Percentiles rank a stretch among this genome's conserved stretches.
Evolutionary conservation across 2,113 vertebrate genomes (phyloP).

Genomic region (Glareola pratincola): DNA sequence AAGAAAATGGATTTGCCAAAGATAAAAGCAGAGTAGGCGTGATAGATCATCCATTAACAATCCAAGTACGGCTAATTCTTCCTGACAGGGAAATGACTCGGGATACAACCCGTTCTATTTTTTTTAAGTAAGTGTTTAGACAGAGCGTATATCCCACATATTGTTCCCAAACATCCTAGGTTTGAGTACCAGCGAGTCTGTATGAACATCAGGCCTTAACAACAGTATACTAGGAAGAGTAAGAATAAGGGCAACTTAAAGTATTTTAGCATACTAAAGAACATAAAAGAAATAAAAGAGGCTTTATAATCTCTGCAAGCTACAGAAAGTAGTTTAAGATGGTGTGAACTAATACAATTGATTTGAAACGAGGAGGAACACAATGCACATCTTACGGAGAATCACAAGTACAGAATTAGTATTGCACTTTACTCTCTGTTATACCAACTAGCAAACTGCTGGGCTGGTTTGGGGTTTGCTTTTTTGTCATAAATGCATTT

Average conservation of each 20-base stretch:
- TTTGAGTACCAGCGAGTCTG: neutral
- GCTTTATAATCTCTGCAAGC: neutral
- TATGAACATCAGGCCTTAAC: neutral
- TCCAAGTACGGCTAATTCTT: neutral
- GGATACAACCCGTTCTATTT: neutral
- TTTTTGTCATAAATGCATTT: neutral
- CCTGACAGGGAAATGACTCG: neutral
- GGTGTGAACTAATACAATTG: neutral
- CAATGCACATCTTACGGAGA: rapidly evolving
- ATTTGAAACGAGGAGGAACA: neutral
- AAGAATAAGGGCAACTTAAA: neutral
- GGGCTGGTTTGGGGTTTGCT: neutral
- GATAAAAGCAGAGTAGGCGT: neutral
- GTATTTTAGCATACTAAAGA: neutral
- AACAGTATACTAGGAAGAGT: neutral
- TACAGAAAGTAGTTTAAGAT: neutral
- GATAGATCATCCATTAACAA: constrained; percentile 19
- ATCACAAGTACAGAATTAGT: neutral
- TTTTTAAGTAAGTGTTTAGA: neutral
- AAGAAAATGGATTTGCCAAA: constrained; percentile 15
- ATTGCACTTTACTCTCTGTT: neutral
- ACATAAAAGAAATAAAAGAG: neutral
- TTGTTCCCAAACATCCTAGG: neutral
- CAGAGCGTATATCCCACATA: neutral
- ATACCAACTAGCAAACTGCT: neutral